A percentile compares a stretch with the other conserved stretches of the same genome.
Conservation (phyloP, 1,140 invertebrate genomes). For the Phymastichus coffea region DNA sequence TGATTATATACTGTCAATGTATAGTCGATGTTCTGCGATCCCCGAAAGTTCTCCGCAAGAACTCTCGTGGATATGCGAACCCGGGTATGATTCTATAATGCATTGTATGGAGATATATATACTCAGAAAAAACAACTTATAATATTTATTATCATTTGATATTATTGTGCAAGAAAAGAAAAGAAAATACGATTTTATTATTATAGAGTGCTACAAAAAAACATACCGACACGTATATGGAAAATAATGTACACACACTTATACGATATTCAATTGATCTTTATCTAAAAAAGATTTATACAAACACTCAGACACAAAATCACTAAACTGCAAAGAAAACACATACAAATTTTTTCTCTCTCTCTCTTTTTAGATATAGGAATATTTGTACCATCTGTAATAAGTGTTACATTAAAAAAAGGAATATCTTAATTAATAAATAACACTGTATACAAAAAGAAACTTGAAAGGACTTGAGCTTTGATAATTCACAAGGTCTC, state of each 20-base stretch:
- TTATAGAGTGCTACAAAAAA: too few species aligned
- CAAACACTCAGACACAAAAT: slow-evolving; percentile 15
- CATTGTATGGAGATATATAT: slow-evolving; percentile 8
- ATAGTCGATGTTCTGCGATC: slow-evolving; percentile 11
- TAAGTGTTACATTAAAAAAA: slow-evolving; percentile 47
- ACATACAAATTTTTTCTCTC: slow-evolving; percentile 30
- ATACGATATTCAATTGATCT: slow-evolving; percentile 3
- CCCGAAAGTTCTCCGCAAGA: slow-evolving; percentile 1
- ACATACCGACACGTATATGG: too few species aligned
- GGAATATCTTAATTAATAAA: slow-evolving; percentile 38
- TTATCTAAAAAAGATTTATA: too few species aligned
- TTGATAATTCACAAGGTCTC: too few species aligned
- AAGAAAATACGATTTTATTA: too few species aligned
- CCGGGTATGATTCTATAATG: background rate
- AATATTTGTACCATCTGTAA: slow-evolving; percentile 55
- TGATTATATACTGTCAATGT: too few species aligned
- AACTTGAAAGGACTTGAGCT: slow-evolving; percentile 27
- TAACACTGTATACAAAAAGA: slow-evolving; percentile 37
- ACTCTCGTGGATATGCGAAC: slow-evolving; percentile 13
- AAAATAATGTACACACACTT: background rate
- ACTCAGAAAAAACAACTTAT: too few species aligned
- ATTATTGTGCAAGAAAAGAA: slow-evolving; percentile 11
- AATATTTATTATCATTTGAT: slow-evolving; percentile 9
- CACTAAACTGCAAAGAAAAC: too few species aligned
- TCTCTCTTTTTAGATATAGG: slow-evolving; percentile 39